Base-by-base conservation (phyloP, 2,888 invertebrate genomes). In the Rhopalosiphum nymphaeae region DNA sequence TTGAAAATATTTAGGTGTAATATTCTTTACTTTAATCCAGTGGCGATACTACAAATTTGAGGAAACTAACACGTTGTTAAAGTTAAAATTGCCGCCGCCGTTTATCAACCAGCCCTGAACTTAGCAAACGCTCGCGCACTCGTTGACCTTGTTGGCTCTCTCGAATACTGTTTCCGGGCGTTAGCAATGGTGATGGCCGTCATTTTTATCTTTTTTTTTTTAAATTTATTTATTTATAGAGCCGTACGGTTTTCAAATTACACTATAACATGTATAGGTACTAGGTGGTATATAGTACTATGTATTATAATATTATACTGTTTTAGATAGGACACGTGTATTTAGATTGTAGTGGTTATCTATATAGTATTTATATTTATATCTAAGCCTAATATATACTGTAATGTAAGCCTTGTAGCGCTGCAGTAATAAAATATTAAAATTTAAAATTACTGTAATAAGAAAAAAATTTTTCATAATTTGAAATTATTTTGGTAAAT, bases 21-120 rank as follows among this genome's bases (percentile, higher is more conserved):
- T 21, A 36, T 49, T 49, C 4, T 46, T 86, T n/a, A 29, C 16
- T 46, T 86, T 46, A 7, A 57, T 53, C 3, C 44, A 9, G 42
- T 29, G 56, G 29, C 42, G 42, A 57, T 29, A 21, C 29, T 7
- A 61, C 29, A 44, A 11, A 42, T 56, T 67, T 36, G 42, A 25
- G 56, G 89, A 89, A 42, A 57, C 42, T 21, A 42, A 29, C 57
- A 42, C 56, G 42, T 89, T 21, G 78, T 36, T 16, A 5, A 46
- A 46, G 25, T 67, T n/a, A 21, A 90, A 90, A 49, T 25, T 56
- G 91, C 49, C 91, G 56, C 44, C n/a, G 46, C 57, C 53, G 36
- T 91, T 91, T 85, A 46, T 86, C 49, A 91, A 91, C 91, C 91
- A 91, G 91, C 91, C 91, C 91, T 91, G 91, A 91, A 91, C 91